These are phyloP conservation scores for Synanceia verrucosa DNA, from an alignment of 2,797 vertebrate genomes.

Conservation along the genomic window DNA sequence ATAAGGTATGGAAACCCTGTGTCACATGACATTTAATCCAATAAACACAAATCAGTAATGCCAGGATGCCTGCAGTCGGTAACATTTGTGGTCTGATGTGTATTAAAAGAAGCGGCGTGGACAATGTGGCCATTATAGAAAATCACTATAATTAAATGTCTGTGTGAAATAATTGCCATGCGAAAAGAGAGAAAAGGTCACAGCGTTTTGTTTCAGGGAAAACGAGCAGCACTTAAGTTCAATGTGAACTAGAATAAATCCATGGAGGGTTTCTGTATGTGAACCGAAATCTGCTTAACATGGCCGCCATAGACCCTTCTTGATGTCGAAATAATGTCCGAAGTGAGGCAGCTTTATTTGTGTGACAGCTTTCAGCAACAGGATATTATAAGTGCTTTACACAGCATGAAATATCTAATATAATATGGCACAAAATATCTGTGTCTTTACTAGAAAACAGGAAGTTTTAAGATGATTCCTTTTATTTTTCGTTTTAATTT, in stretches of 20 bases:
- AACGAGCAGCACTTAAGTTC: conserved; percentile 45
- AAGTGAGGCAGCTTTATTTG: not conserved
- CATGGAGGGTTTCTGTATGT: conserved; percentile 47
- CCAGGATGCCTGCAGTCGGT: not conserved
- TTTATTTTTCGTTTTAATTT: no score
- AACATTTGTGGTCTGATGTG: not conserved
- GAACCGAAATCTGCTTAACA: conserved; percentile 54
- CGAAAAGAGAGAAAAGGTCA: conserved; percentile 45
- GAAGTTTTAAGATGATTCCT: no score
- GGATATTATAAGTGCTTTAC: not conserved
- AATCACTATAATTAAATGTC: conserved; percentile 55
- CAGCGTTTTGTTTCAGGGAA: conserved; percentile 43
- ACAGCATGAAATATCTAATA: no score
- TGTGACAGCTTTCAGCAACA: not conserved
- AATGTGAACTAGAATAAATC: conserved; percentile 44
- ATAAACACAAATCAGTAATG: not conserved
- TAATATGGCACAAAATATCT: no score
- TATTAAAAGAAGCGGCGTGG: conserved; percentile 15
- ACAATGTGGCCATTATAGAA: conserved; percentile 28
- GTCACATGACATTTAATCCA: not conserved
- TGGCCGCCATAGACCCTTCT: conserved; percentile 36
- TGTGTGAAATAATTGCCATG: conserved; percentile 40
- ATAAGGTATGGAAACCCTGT: conserved; percentile 79
- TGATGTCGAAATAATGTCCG: conserved; percentile 49
- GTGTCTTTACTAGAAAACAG: no score